Conservation (phyloP, 2,113 vertebrate species). For the Neoarius graeffei region DNA sequence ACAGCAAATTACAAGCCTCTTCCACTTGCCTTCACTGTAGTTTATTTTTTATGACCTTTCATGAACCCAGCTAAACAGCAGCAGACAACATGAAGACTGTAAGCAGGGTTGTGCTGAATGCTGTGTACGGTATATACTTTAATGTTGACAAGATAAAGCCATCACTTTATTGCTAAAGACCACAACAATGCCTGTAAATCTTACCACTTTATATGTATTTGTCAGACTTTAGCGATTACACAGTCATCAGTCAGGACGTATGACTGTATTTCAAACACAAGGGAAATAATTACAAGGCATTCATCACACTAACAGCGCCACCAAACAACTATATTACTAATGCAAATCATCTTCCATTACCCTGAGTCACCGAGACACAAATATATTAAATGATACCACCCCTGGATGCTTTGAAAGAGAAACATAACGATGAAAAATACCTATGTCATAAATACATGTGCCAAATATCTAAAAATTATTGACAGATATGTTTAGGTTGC, state of each 20-base stretch:
- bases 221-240: background rate
- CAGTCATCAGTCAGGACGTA: conserved; percentile 13
- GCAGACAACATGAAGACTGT: background rate
- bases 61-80: conserved; percentile 38
- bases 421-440: conserved; percentile 35
- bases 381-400: background rate
- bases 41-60: conserved; percentile 43
- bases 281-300: background rate
- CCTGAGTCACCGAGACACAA: conserved; percentile 5
- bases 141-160: background rate
- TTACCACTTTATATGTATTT: background rate
- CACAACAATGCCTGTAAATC: background rate
- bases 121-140: background rate
- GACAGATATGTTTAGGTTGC: conserved; percentile 42
- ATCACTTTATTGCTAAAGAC: background rate
- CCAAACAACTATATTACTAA: conserved; percentile 31
- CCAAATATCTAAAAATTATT: conserved; percentile 7
- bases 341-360: conserved; percentile 27
- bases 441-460: background rate
- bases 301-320: conserved; percentile 27
- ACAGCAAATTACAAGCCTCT: background rate
- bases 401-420: background rate
- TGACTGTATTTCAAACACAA: conserved; percentile 8
- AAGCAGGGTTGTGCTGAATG: background rate
- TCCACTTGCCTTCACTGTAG: conserved; percentile 32